Evolutionary conservation across 2,888 invertebrate genomes (phyloP).

Genomic region (Chrysomela aeneicollis): DNA sequence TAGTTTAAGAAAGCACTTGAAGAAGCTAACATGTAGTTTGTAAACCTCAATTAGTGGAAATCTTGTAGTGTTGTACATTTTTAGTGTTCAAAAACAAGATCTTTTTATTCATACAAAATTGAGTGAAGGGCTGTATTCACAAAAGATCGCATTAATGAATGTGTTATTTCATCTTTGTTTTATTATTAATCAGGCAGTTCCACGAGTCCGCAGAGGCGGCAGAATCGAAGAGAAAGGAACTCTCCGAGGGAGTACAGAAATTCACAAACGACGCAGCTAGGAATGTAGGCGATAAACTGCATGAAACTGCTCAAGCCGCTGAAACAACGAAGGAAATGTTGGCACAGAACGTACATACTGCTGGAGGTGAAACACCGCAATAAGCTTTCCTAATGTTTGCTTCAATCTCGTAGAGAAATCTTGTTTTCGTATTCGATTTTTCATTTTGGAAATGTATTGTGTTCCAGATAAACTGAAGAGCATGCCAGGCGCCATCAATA

Average conservation of each 20-base stretch:
- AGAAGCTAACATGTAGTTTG: no score
- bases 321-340: conserved; percentile 28
- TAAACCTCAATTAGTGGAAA: no score
- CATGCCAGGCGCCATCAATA: conserved; percentile 37
- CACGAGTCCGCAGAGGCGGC: conserved; percentile 41
- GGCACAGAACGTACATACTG: conserved; percentile 28
- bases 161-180: no score
- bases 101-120: no score
- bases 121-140: no score
- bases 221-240: conserved; percentile 64
- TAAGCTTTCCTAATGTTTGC: no score
- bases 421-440: no score
- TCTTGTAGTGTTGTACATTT: no score
- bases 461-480: conserved; percentile 33
- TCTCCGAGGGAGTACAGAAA: conserved; percentile 55
- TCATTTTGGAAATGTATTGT: neutral
- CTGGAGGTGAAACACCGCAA: conserved; percentile 22
- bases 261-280: conserved; percentile 36
- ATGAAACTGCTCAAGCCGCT: conserved; percentile 31
- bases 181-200: no score
- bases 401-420: neutral
- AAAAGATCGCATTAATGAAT: no score
- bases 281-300: conserved; percentile 68
- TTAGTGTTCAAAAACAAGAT: no score
- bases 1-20: no score